phyloP scores from a whole-genome alignment of 2,113 vertebrate genomes.

The Halcyon malimbica region DNA sequence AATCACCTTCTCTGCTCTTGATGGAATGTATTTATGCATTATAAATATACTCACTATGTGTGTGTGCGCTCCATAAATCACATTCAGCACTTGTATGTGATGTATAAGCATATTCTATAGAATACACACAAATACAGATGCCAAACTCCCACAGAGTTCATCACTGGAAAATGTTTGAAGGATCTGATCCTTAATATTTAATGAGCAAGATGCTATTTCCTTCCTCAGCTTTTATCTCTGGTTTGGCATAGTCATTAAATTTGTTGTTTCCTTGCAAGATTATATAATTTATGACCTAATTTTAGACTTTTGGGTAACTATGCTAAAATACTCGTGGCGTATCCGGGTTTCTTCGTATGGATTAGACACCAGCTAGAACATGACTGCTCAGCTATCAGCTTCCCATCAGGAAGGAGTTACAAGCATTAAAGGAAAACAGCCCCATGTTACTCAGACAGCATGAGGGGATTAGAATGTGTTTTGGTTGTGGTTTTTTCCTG shows the following conservation, averaged over 20 bases:
- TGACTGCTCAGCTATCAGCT: not conserved
- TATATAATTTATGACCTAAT: slow-evolving; percentile 71
- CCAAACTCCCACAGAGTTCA: slow-evolving; percentile 64
- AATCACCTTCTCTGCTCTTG: slow-evolving; percentile 50
- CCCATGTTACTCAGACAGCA: not conserved
- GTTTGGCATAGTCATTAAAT: slow-evolving; percentile 62
- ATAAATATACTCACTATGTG: slow-evolving; percentile 40
- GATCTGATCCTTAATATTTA: slow-evolving; percentile 66
- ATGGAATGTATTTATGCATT: slow-evolving; percentile 52
- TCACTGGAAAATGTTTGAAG: slow-evolving; percentile 53
- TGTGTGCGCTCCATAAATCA: slow-evolving; percentile 35
- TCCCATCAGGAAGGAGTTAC: not conserved
- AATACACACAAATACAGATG: slow-evolving; percentile 53
- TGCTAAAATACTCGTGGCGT: not conserved
- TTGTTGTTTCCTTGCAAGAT: slow-evolving; percentile 58
- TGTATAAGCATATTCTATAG: slow-evolving; percentile 60
- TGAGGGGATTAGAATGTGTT: not conserved
- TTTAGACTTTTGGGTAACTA: slow-evolving; percentile 27
- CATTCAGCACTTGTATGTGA: slow-evolving; percentile 29
- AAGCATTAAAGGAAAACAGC: not conserved
- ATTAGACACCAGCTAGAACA: not conserved
- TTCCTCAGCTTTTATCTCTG: slow-evolving; percentile 65
- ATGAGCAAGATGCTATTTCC: slow-evolving; percentile 67
- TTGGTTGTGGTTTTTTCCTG: not conserved
- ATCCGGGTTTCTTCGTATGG: not conserved